Evolutionary conservation across 2,888 invertebrate genomes (phyloP), one percentile per base, ranked within the genome.

Genomic region (Torymus tubicola): DNA sequence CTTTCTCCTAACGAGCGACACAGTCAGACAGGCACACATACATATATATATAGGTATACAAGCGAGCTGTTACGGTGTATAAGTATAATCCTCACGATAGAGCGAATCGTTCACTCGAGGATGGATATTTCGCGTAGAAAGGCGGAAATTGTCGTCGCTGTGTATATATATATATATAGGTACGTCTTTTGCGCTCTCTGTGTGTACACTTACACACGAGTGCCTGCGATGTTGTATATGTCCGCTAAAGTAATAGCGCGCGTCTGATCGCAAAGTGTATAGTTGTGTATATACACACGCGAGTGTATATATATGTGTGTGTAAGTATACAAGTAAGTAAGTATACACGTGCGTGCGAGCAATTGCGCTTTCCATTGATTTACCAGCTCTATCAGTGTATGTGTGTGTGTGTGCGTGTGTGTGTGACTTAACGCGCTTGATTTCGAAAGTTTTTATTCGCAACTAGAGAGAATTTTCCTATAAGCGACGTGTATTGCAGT

Each of bases 71-170:
- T 8, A 8, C 42, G 42, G 42, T 21, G 42, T 42, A 42, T 8
- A 8, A n/a, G 14, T 70, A 70, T 60, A 57, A 58, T 58, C 52
- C 24, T 60, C 58, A n/a, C 21, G 69, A 77, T 69, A 52, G 53
- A 78, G 14, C 31, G 50, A 65, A 78, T 74, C 80, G 71, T 18
- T 81, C 81, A 42, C 8, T 42, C 42, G 42, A 42, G 78, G 70
- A 80, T 77, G 73, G 69, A 81, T 86, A 85, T 86, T 85, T 82
- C 83, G 85, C 83, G 83, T 85, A 84, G 87, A 87, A 87, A 87
- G 84, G 86, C 87, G 87, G 87, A 87, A 87, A 84, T 82, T 58
- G 55, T 71, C 63, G 18, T 69, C 57, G 24, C 42, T 18, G 1
- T n/a, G n/a, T 31, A 16, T 31, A 1, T 55, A 14, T n/a, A n/a